Evolutionary conservation across 2,797 vertebrate genomes (phyloP).

Genomic region (Alosa sapidissima): DNA sequence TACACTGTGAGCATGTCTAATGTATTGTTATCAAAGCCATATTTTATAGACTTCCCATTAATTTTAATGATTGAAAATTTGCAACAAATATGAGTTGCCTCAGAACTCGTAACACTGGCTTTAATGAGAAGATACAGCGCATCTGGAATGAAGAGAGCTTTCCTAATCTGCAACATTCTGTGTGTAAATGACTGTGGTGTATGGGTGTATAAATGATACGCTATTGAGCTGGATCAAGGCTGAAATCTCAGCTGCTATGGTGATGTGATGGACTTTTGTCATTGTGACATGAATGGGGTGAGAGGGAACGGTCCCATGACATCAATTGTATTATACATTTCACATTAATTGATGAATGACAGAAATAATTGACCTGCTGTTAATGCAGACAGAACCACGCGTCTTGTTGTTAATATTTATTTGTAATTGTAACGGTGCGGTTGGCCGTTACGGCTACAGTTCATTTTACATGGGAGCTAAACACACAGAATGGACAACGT

Average conservation of each 20-base stretch:
- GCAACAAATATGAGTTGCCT: constrained; percentile 10
- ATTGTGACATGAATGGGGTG: background rate
- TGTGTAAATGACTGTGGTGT: background rate
- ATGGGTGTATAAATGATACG: background rate
- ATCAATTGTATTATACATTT: background rate
- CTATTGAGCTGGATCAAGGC: background rate
- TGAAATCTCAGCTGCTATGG: background rate
- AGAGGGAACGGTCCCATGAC: background rate
- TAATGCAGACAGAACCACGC: background rate
- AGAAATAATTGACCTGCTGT: background rate
- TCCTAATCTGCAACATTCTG: background rate
- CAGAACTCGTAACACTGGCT: background rate
- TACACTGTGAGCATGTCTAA: constrained; percentile 18
- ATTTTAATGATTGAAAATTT: background rate
- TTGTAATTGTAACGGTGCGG: too few species aligned
- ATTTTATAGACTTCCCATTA: constrained; percentile 8
- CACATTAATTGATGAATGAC: background rate
- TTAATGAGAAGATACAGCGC: background rate
- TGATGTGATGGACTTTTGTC: background rate
- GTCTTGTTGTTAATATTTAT: background rate
- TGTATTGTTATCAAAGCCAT: constrained; percentile 22
- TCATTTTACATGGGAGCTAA: too few species aligned
- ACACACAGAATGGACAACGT: too few species aligned
- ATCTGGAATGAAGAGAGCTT: background rate
- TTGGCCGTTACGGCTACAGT: too few species aligned